Base-by-base conservation (phyloP, 2,113 vertebrate genomes). In the Megaleporinus macrocephalus region DNA sequence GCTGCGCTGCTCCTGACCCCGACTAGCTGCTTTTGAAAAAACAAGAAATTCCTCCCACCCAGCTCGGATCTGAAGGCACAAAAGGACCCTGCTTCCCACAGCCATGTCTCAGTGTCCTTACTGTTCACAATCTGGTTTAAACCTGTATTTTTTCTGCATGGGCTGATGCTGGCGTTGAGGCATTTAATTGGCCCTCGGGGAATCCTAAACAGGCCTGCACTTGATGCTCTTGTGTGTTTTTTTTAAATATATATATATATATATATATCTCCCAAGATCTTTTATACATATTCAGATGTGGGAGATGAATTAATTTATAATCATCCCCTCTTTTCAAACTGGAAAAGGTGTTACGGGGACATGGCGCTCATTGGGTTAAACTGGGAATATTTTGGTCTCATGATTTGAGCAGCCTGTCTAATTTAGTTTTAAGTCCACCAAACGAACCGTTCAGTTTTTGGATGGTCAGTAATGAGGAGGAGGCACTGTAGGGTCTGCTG, bases 81-180 rank as follows among this genome's bases (percentile, higher is more conserved):
- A 20, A 61, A 62, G 51, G 18, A 44, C 14, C 59, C 49, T 76
- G 36, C 59, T 59, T 16, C 26, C 57, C 57, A 63, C 79, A 78
- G 89, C 41, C 83, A 79, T 89, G 86, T 86, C 80, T 73, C 85
- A 85, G 71, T 88, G 89, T 86, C 84, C 88, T 79, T 75, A 83
- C 79, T 16, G 63, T 83, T 83, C 86, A 78, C 85, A 89, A 87
- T 91, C 85, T 91, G 86, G 89, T 86, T 93, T 76, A 74, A 91
- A 90, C 89, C 91, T 92, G 89, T 86, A 63, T 87, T 89, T 83
- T n/a, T 87, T 85, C 0, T 71, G 84, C 85, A 79, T 90, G 85
- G 63, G 84, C 72, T 87, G 85, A 79, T 84, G 82, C 78, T 76
- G 80, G 71, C 77, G 51, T 80, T 83, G 81, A 84, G 72, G 75